These are phyloP conservation scores for Oscheius sp. DNA, from an alignment of 2,888 invertebrate genomes.

Conservation along the genomic window DNA sequence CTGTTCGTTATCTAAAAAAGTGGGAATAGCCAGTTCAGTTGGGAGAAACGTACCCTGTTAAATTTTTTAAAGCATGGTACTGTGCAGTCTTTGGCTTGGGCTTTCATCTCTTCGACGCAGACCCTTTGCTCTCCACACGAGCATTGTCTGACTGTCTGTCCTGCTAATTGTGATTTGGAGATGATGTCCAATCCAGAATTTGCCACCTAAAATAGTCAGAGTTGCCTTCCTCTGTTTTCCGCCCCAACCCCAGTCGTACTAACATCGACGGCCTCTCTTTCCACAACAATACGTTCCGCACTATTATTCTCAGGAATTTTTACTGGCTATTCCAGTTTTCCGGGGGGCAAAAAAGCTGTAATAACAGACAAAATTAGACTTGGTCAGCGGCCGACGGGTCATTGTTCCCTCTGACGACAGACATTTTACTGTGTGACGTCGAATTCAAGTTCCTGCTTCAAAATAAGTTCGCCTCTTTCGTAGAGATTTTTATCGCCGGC, in stretches of 20 bases:
- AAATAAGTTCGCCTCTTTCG: conserved; percentile 5
- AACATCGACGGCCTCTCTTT: conserved; percentile 5
- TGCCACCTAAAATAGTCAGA: conserved; percentile 41
- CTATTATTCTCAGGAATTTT: conserved; percentile 26
- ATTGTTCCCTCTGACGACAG: no score
- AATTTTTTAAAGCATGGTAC: conserved; percentile 66
- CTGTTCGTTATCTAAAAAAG: conserved; percentile 58
- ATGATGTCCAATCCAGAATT: conserved; percentile 49
- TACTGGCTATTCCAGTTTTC: not conserved
- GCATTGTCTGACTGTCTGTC: conserved; percentile 64
- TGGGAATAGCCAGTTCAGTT: not conserved
- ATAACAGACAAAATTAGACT: no score
- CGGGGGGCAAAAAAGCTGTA: not conserved
- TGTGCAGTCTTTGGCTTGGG: conserved; percentile 66
- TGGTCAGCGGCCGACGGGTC: no score
- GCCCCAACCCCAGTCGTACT: not conserved
- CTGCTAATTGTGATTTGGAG: conserved; percentile 41
- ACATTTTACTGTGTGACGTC: conserved; percentile 3
- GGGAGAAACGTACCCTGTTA: conserved; percentile 43
- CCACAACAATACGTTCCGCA: conserved; percentile 7
- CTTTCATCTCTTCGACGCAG: conserved; percentile 69
- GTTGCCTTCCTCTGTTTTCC: not conserved
- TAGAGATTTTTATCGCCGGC: not conserved
- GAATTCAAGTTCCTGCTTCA: not conserved
- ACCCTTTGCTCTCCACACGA: conserved; percentile 65